These are phyloP conservation scores for Coptodon rendalli DNA, from an alignment of 2,113 vertebrate genomes.

Conservation along the genomic window DNA sequence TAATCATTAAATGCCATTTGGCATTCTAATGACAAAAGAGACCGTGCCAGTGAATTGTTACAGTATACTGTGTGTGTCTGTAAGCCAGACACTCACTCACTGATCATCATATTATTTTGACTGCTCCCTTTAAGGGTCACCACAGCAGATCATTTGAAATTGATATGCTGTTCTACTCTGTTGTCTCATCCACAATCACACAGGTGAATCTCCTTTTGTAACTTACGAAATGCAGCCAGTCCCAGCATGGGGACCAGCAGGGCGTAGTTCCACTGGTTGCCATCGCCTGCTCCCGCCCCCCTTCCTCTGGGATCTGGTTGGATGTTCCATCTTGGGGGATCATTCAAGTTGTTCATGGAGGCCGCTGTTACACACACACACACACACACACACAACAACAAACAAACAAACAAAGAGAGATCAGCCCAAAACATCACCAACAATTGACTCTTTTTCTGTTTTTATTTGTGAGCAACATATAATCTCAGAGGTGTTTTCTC, in stretches of 20 bases:
- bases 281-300: conserved; percentile 77
- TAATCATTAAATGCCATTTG: not conserved
- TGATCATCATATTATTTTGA: not conserved
- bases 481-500: not conserved
- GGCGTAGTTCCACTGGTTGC: conserved; percentile 93
- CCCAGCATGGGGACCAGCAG: conserved; percentile 92
- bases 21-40: not conserved
- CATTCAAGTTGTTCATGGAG: conserved; percentile 94
- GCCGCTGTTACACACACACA: not conserved
- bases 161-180: not conserved
- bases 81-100: not conserved
- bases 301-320: conserved; percentile 74
- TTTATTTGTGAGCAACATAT: not conserved
- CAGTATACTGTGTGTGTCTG: not conserved
- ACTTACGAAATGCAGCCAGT: conserved; percentile 95
- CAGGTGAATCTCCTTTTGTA: not conserved
- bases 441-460: not conserved
- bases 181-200: not conserved
- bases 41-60: not conserved
- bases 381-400: not conserved
- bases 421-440: not conserved
- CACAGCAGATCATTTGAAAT: not conserved
- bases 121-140: not conserved
- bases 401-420: not conserved
- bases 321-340: conserved; percentile 92